These are phyloP conservation scores for Charaxes varanes DNA, from an alignment of 1,140 invertebrate species.

Conservation along the genomic window DNA sequence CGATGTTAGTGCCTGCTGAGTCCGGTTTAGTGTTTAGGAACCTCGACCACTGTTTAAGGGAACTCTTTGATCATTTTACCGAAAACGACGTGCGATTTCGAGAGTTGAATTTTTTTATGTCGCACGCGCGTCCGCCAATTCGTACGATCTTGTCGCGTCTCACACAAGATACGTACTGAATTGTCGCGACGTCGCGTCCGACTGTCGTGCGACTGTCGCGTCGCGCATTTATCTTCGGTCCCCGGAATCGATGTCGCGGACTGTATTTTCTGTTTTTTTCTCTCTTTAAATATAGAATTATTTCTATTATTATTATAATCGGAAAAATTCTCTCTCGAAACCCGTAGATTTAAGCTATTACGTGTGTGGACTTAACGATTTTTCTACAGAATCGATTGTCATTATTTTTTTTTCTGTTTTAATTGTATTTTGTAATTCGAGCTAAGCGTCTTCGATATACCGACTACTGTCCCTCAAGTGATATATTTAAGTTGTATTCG, in stretches of 20 bases:
- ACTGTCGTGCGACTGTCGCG: too few relatives aligned
- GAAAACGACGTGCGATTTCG: constrained; percentile 52
- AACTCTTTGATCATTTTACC: constrained; percentile 58
- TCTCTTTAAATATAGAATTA: too few relatives aligned
- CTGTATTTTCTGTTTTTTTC: constrained; percentile 12
- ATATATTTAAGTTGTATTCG: constrained; percentile 58
- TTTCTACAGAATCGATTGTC: constrained; percentile 60
- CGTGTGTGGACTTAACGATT: constrained; percentile 65
- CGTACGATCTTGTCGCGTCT: constrained; percentile 44
- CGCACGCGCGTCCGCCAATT: constrained; percentile 23
- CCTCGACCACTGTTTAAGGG: constrained; percentile 63
- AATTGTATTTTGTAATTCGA: constrained; percentile 40
- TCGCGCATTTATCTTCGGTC: too few relatives aligned
- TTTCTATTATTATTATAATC: too few relatives aligned
- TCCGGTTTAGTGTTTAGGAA: constrained; percentile 58
- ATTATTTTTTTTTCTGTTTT: constrained; percentile 40
- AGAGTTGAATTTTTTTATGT: constrained; percentile 23
- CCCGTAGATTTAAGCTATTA: constrained; percentile 49
- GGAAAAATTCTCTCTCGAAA: constrained; percentile 55
- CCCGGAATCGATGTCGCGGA: constrained; percentile 1
- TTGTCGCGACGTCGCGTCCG: constrained; percentile 19
- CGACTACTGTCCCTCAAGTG: constrained; percentile 63
- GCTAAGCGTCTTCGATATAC: constrained; percentile 40
- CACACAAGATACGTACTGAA: constrained; percentile 49
- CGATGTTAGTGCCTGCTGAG: constrained; percentile 67